These are phyloP conservation scores for Diploptera punctata DNA, from an alignment of 2,888 invertebrate genomes.

Conservation along the genomic window DNA sequence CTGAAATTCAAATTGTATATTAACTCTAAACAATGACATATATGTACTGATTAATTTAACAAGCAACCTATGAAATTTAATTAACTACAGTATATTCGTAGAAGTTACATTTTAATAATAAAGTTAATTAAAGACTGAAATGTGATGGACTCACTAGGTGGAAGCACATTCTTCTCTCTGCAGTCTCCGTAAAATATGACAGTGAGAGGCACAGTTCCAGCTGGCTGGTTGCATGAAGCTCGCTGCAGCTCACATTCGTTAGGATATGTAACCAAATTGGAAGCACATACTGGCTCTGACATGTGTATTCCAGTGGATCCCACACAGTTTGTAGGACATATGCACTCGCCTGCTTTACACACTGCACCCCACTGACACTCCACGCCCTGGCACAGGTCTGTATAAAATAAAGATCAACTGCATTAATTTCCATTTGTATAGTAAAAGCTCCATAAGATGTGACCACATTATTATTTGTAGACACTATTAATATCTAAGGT, in stretches of 20 bases:
- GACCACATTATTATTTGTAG: too few relatives aligned
- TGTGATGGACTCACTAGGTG: constrained; percentile 66
- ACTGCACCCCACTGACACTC: constrained; percentile 82
- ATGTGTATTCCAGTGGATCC: constrained; percentile 57
- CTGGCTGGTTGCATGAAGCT: constrained; percentile 44
- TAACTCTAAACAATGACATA: too few relatives aligned
- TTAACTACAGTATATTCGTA: too few relatives aligned
- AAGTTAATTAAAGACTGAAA: too few relatives aligned
- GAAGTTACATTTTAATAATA: too few relatives aligned
- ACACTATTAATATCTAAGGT: too few relatives aligned
- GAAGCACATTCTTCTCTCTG: constrained; percentile 73
- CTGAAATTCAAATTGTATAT: too few relatives aligned
- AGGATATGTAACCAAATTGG: constrained; percentile 79
- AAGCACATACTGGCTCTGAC: constrained; percentile 80
- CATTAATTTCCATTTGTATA: too few relatives aligned
- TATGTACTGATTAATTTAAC: too few relatives aligned
- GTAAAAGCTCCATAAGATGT: too few relatives aligned
- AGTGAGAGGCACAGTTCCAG: constrained; percentile 57
- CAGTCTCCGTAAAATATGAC: constrained; percentile 84
- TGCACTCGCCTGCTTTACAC: constrained; percentile 84
- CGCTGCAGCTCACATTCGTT: constrained; percentile 82
- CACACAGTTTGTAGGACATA: constrained; percentile 82
- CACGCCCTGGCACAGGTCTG: constrained; percentile 81
- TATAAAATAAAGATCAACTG: too few relatives aligned
- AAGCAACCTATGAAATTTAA: too few relatives aligned